Base-by-base conservation (phyloP, 2,888 invertebrate genomes). In the Idaea biselata region DNA sequence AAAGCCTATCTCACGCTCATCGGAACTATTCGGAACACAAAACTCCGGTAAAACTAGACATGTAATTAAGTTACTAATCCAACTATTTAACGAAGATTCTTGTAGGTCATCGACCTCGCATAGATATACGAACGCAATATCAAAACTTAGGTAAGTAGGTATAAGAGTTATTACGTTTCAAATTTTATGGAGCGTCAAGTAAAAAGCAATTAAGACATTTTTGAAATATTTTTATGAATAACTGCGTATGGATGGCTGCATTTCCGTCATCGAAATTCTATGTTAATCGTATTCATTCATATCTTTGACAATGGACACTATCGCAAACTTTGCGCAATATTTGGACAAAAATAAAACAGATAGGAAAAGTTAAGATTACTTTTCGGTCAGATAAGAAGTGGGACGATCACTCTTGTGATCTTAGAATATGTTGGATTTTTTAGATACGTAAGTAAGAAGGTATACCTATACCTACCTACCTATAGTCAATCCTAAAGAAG, bases 111-210 rank as follows among this genome's bases (percentile, higher is more conserved):
- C 69, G 88, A 89, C 83, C 89, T 76, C 77, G 65, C 65, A 74
- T 68, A 66, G 76, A 77, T 82, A 84, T 44, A 44, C 44, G 83
- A 85, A 82, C 80, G 82, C 82, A 81, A 81, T 72, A 76, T 79
- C 77, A 77, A 82, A 68, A 79, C 80, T 79, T 7, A 56, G 18
- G 78, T 82, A n/a, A n/a, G 25, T 25, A 25, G 25, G 25, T 25
- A 25, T 25, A 44, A 44, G 44, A 44, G 44, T 14, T 44, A 44
- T 44, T 44, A 82, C 81, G 81, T 84, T 80, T 85, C 69, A 84
- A 87, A 86, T 84, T 90, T 91, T 90, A 91, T 90, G 87, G 86
- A 88, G 82, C 91, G 89, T 86, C 87, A 88, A 89, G 87, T 77
- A 76, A 74, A 72, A 72, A 70, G 74, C 73, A 89, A 90, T 90